Evolutionary conservation across 1,140 invertebrate genomes (phyloP).

Genomic region (Ceratina calcarata): DNA sequence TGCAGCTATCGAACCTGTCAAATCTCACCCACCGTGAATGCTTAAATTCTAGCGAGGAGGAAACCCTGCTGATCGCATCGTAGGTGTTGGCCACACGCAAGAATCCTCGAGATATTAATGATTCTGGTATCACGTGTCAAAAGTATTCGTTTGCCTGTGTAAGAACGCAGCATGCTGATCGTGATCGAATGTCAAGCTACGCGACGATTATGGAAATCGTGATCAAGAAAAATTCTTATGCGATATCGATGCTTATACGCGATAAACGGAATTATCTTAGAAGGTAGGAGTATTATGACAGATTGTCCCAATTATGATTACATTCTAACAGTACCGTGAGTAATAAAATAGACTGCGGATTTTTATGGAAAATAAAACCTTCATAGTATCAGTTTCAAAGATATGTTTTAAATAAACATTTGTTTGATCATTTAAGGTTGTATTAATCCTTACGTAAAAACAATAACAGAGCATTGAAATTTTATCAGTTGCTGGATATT

Average conservation of each 20-base stretch:
- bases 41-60: constrained; percentile 49
- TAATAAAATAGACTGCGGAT: too few relatives aligned
- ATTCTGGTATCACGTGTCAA: constrained; percentile 57
- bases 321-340: too few relatives aligned
- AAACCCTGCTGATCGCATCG: constrained; percentile 69
- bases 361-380: too few relatives aligned
- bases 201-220: constrained; percentile 27
- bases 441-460: too few relatives aligned
- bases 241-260: neutral
- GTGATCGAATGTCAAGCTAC: constrained; percentile 50
- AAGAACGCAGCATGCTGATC: constrained; percentile 58
- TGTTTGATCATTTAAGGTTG: too few relatives aligned
- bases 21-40: constrained; percentile 65
- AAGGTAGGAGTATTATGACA: neutral
- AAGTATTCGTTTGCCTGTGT: constrained; percentile 36
- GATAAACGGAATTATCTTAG: neutral
- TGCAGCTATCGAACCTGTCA: constrained; percentile 67
- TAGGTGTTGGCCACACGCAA: constrained; percentile 69
- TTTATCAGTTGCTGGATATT: too few relatives aligned
- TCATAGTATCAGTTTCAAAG: too few relatives aligned
- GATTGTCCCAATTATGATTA: too few relatives aligned
- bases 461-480: too few relatives aligned
- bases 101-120: constrained; percentile 69
- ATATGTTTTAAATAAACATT: too few relatives aligned
- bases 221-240: constrained; percentile 31